Conservation (phyloP, 2,888 invertebrate species). For the Lithophane semibrunnea region DNA sequence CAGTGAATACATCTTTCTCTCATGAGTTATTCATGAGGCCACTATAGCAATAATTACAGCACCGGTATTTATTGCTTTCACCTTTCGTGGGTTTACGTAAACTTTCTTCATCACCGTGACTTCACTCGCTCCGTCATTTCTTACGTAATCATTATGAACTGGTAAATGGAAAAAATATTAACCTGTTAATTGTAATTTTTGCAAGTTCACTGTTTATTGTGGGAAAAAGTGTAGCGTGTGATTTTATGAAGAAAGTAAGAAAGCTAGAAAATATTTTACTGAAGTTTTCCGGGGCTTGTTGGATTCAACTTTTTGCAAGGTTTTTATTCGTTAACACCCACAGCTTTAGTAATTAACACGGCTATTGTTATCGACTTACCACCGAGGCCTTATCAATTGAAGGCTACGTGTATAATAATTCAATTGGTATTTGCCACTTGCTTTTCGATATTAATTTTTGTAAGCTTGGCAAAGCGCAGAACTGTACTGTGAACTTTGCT, state of each 20-base stretch:
- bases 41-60: constrained; percentile 84
- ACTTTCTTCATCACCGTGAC: constrained; percentile 81
- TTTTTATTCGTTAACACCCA: background rate
- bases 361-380: background rate
- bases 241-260: constrained; percentile 13
- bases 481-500: constrained; percentile 3
- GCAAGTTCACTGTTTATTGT: constrained; percentile 59
- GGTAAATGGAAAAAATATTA: constrained; percentile 37
- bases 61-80: constrained; percentile 83
- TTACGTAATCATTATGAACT: constrained; percentile 67
- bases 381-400: background rate
- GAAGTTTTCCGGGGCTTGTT: background rate
- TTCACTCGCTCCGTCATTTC: constrained; percentile 69
- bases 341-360: background rate
- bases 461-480: background rate
- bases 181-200: constrained; percentile 39
- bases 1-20: constrained; percentile 80
- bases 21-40: constrained; percentile 81
- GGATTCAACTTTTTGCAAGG: background rate
- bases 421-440: background rate
- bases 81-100: constrained; percentile 79
- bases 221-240: constrained; percentile 18
- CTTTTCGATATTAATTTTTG: background rate
- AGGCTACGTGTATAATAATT: background rate
- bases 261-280: background rate